These are phyloP conservation scores for Nymphalis polychloros DNA, from an alignment of 2,888 invertebrate species.

Conservation along the genomic window DNA sequence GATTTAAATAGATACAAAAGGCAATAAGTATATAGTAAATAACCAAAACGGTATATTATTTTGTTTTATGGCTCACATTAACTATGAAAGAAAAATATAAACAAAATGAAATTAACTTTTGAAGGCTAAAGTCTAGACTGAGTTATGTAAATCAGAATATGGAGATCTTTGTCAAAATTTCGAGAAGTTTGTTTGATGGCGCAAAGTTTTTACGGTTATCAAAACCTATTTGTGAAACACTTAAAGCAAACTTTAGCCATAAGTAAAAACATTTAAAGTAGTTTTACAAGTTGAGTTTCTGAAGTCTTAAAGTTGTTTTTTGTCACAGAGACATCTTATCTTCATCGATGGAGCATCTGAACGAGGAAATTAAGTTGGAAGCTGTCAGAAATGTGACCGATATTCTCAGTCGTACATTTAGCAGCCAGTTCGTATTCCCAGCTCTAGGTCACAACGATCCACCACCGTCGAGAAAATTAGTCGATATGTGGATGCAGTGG, in stretches of 20 bases:
- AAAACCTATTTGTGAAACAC: constrained; percentile 23
- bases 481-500: constrained; percentile 92
- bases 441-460: constrained; percentile 95
- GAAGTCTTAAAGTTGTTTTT: neutral
- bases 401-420: constrained; percentile 89
- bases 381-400: constrained; percentile 91
- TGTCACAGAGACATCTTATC: constrained; percentile 89
- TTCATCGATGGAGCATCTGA: constrained; percentile 86
- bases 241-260: constrained; percentile 21
- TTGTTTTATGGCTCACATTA: too few species aligned
- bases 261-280: constrained; percentile 12
- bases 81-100: neutral
- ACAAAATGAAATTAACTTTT: neutral
- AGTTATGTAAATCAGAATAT: constrained; percentile 24
- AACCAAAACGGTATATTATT: neutral
- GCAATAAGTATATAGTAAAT: neutral
- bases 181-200: constrained; percentile 19
- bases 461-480: constrained; percentile 83
- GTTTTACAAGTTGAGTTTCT: neutral
- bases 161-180: constrained; percentile 27
- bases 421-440: constrained; percentile 94
- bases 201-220: constrained; percentile 26
- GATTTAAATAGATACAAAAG: constrained; percentile 3
- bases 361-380: constrained; percentile 86
- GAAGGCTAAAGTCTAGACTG: constrained; percentile 9